Conservation (phyloP, 2,797 vertebrate genomes). For the Geotrypetes seraphini region DNA sequence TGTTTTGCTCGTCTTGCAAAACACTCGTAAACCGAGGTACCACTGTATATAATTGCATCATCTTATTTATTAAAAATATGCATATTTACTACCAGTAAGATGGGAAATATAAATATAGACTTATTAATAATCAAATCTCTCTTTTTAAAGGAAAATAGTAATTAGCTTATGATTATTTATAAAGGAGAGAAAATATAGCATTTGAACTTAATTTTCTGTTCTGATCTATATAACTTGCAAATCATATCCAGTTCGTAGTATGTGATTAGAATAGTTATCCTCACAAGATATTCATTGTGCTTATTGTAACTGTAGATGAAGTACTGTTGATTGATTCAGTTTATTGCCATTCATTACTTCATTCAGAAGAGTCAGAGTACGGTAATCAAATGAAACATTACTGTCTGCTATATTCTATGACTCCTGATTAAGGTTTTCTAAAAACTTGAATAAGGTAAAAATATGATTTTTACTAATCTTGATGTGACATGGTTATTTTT, state of each 20-base stretch:
- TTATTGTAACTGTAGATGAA: not conserved
- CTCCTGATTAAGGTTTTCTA: not conserved
- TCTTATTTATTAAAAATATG: conserved; percentile 31
- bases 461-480: not conserved
- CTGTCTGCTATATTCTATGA: conserved; percentile 2
- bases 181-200: conserved; percentile 25
- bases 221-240: conserved; percentile 16
- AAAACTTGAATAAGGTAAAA: not conserved
- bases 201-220: too few species aligned
- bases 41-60: conserved; percentile 38
- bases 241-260: conserved; percentile 17
- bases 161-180: conserved; percentile 33
- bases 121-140: conserved; percentile 40
- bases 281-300: conserved; percentile 7
- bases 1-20: too few species aligned
- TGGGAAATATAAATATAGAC: conserved; percentile 46
- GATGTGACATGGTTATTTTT: conserved; percentile 1
- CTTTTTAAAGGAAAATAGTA: conserved; percentile 45
- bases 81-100: conserved; percentile 35
- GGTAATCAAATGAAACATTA: not conserved
- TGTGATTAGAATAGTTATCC: conserved; percentile 10
- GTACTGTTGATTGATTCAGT: not conserved
- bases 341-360: conserved; percentile 2
- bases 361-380: not conserved
- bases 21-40: too few species aligned